Evolutionary conservation across 1,140 invertebrate species (phyloP), one percentile per base, ranked within the genome.

Genomic region (Drosophila saltans): DNA sequence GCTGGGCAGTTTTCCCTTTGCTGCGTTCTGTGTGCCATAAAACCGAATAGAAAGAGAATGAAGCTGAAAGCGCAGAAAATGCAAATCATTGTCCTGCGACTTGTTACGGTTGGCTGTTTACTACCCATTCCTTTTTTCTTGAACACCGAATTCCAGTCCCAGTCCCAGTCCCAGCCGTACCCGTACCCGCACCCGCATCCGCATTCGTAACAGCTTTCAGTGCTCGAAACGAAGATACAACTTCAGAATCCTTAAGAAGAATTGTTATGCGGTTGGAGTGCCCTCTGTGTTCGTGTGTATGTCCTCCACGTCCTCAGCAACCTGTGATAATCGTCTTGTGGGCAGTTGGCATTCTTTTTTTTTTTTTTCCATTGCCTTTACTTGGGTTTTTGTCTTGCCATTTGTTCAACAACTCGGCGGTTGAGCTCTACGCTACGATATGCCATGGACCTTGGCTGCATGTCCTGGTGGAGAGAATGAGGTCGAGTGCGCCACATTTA

Each of bases 311-410:
- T 64, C 69, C 69, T 52, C 66, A 66, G 80, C 75, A 82, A 82
- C 80, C 80, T 82, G 80, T 82, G 75, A 82, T 82, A 82, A 82
- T 82, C 80, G 80, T 72, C 80, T 75, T 75, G 80, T 72, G 79
- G 79, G 72, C 80, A 82, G 80, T 81, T 75, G 48, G 52, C 69
- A 30, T 76, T 48, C 26, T 45, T 67, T 7, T 57, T 41, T 58
- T 58, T 16, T 36, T 24, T 62, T 28, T 24, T 60, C 33, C 6
- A 26, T 65, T 36, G 16, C 65, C 45, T 28, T 41, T 55, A 48
- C 75, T 75, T 74, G 75, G 62, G 60, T 69, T 52, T 52, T 52
- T 52, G 21, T 52, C 16, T 24, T 81, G 57, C 63, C 58, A 58
- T 68, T 79, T 59, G 56, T 43, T 65, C 68, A 72, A 79, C 72